Conservation (phyloP, 2,113 vertebrate species). For the Carassius carassius region DNA sequence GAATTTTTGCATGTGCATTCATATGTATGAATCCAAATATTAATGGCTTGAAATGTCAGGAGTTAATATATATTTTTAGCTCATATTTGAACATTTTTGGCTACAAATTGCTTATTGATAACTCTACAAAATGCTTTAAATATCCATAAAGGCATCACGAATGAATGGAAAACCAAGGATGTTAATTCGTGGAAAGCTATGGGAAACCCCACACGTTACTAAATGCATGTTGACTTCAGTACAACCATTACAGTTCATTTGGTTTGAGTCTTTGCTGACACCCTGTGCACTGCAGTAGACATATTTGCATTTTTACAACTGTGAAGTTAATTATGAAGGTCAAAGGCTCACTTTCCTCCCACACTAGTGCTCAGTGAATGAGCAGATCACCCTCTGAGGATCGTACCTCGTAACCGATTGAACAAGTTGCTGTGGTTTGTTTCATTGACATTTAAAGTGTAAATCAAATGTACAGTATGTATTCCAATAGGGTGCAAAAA, state of each 20-base stretch:
- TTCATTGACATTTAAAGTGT: background rate
- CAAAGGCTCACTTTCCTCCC: constrained; percentile 3
- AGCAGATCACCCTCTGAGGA: background rate
- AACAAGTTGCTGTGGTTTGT: background rate
- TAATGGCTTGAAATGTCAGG: too few relatives aligned
- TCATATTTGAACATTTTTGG: too few relatives aligned
- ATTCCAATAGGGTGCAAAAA: background rate
- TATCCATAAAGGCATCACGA: background rate
- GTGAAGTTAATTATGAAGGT: constrained; percentile 17
- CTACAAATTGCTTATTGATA: background rate
- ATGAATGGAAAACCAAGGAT: background rate
- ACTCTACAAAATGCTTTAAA: background rate
- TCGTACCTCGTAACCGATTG: background rate
- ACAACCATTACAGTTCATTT: background rate
- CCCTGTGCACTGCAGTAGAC: background rate
- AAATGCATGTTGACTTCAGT: background rate
- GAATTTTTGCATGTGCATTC: too few relatives aligned
- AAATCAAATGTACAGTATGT: background rate
- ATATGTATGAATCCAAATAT: too few relatives aligned
- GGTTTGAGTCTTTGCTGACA: background rate
- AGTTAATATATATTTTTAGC: background rate
- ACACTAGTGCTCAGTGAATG: background rate
- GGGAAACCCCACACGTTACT: background rate
- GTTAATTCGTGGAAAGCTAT: background rate
- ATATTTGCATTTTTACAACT: constrained; percentile 10